Conservation (phyloP, 2,888 invertebrate genomes). For the Dichetophora obliterata region DNA sequence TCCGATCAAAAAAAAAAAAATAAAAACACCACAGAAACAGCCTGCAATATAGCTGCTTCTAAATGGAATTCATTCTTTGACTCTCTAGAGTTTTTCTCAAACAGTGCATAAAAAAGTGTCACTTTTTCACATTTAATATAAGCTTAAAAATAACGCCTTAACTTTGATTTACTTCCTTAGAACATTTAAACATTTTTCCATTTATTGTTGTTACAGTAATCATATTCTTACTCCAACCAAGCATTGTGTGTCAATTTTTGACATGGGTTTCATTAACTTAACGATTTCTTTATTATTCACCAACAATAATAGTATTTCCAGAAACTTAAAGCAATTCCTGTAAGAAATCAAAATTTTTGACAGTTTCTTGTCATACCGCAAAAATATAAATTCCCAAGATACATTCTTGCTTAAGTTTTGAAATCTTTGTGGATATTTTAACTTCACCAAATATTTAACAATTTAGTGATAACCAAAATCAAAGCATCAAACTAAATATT, state of each 20-base stretch:
- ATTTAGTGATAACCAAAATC: neutral
- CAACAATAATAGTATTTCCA: too few species aligned
- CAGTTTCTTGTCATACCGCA: neutral
- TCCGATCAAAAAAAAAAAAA: neutral
- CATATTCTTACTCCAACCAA: neutral
- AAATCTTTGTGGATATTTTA: too few species aligned
- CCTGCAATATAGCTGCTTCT: neutral
- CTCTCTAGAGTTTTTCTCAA: too few species aligned
- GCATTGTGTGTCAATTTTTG: conserved; percentile 6
- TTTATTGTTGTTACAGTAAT: neutral
- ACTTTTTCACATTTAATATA: neutral
- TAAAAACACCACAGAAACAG: neutral
- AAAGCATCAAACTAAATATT: neutral
- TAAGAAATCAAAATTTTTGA: neutral
- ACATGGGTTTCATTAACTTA: conserved; percentile 11
- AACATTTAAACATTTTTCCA: neutral
- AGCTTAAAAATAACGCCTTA: neutral
- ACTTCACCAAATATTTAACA: too few species aligned
- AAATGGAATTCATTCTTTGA: too few species aligned
- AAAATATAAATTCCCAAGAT: too few species aligned
- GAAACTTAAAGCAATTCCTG: neutral
- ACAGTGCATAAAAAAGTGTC: neutral
- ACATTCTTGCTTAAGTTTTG: too few species aligned
- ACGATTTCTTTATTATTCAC: too few species aligned
- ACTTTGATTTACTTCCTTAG: conserved; percentile 11